Evolutionary conservation across 2,888 invertebrate species (phyloP).

Genomic region (Maniola hyperantus): DNA sequence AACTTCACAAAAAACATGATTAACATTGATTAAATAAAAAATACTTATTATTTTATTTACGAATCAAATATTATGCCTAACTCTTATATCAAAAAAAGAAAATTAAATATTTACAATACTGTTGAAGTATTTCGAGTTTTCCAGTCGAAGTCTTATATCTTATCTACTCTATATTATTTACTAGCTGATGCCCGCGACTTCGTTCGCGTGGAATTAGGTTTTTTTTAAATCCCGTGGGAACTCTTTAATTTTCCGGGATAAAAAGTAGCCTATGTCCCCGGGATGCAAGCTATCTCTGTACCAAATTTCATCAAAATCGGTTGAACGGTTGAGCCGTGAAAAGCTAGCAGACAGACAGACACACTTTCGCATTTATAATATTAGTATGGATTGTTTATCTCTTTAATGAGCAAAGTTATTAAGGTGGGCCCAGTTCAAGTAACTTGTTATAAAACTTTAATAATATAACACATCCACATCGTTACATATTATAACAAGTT

Average conservation of each 20-base stretch:
- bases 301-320: too few species aligned
- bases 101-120: slow-evolving; percentile 14
- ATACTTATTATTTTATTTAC: background rate
- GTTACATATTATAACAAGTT: background rate
- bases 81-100: background rate
- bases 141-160: background rate
- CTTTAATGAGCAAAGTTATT: background rate
- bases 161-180: background rate
- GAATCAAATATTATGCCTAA: background rate
- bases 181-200: too few species aligned
- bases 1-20: background rate
- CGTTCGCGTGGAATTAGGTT: too few species aligned
- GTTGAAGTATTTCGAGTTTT: slow-evolving; percentile 6
- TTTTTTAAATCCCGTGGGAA: too few species aligned
- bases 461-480: background rate
- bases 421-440: background rate
- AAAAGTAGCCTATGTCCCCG: too few species aligned
- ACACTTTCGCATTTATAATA: too few species aligned
- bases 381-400: too few species aligned
- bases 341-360: too few species aligned
- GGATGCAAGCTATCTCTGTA: too few species aligned
- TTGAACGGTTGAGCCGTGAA: too few species aligned
- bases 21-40: background rate
- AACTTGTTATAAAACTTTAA: background rate
- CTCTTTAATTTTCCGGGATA: too few species aligned